phyloP scores from a whole-genome alignment of 2,888 invertebrate species.

The Oscheius sp. region DNA sequence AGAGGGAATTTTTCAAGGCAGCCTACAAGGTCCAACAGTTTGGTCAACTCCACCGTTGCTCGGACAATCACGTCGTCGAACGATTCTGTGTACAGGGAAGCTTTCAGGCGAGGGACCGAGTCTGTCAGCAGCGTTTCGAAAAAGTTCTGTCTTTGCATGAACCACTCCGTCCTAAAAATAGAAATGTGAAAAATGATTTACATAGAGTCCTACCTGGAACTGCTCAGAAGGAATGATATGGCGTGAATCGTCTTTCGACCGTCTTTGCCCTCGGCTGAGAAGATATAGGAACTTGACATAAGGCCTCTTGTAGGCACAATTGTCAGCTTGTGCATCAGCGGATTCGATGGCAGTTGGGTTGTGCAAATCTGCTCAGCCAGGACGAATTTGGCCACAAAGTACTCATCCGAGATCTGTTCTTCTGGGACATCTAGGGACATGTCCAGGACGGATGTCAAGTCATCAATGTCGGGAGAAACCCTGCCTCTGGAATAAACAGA shows the following conservation, averaged over 20 bases:
- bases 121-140: constrained; percentile 58
- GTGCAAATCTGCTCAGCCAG: constrained; percentile 70
- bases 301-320: constrained; percentile 62
- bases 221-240: constrained; percentile 62
- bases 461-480: constrained; percentile 17
- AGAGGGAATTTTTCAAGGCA: constrained; percentile 56
- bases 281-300: constrained; percentile 62
- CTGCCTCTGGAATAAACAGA: neutral
- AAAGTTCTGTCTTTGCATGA: constrained; percentile 58
- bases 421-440: constrained; percentile 51
- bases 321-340: constrained; percentile 65
- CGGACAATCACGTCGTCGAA: constrained; percentile 59
- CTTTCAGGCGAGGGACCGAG: constrained; percentile 59
- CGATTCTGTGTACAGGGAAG: constrained; percentile 54
- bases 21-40: constrained; percentile 50
- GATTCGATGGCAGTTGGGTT: constrained; percentile 63
- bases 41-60: constrained; percentile 54
- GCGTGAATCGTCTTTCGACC: constrained; percentile 60
- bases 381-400: constrained; percentile 67
- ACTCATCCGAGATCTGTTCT: constrained; percentile 62
- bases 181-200: too few species aligned
- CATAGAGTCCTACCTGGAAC: constrained; percentile 45
- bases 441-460: constrained; percentile 34
- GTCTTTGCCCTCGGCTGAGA: constrained; percentile 50
- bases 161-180: constrained; percentile 63